Base-by-base conservation (phyloP, 2,888 invertebrate genomes). In the Eupithecia vulgata region DNA sequence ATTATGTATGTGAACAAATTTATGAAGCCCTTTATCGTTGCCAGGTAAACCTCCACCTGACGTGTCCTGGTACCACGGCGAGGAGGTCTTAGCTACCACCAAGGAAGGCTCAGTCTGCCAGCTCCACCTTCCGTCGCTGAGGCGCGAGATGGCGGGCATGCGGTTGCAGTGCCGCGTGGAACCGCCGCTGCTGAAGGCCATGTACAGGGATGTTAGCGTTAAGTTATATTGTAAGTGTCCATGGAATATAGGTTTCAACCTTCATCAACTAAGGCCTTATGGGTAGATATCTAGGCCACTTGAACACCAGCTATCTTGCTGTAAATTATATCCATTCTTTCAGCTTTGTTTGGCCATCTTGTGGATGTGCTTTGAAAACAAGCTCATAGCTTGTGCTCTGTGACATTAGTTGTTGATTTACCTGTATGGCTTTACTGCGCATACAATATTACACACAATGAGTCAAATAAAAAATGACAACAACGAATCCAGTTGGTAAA, bases 61-160 rank as follows among this genome's bases (percentile, higher is more conserved):
- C 79, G 96, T 98, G 15, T 97, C 96, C 21, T 98, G 98, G 98
- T 98, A 97, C 96, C 95, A 96, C 78, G 97, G 97, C 74, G 96
- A 96, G 37, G 95, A 96, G 74, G 95, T 97, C 79, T 91, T 98
- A 73, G 97, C 98, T 79, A 95, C 96, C 78, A 97, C 96, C 69
- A 97, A 97, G 81, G 96, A 96, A 67, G 96, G 96, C 45, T 96
- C 96, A 57, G 96, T 97, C 34, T 97, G 97, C 90, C 97, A 97
- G 84, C 94, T 98, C 79, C 95, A 96, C 83, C 95, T 98, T 78
- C 95, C 95, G 25, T 96, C 95, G 75, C 95, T 98, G 76, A 96
- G 96, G 37, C 94, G 97, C 75, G 95, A 96, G 81, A 95, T 97
- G 88, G 96, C 96, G 81, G 96, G 97, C n/a, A 95, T 96, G 65